Conservation (phyloP, 2,113 vertebrate species). For the Rhinogobius similis region DNA sequence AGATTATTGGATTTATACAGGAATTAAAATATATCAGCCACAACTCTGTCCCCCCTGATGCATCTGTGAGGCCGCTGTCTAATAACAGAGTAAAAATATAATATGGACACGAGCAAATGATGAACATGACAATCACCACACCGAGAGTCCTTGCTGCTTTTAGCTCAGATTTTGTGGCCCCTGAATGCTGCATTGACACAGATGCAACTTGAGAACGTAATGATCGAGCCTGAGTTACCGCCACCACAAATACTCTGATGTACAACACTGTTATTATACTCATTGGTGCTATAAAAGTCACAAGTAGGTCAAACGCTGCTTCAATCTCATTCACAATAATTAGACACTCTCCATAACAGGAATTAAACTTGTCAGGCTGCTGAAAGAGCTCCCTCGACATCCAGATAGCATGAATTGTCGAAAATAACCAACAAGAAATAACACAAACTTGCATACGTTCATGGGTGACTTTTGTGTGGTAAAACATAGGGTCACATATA, state of each 20-base stretch:
- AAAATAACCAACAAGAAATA: constrained; percentile 39
- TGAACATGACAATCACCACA: constrained; percentile 27
- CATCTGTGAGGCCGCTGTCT: too few relatives aligned
- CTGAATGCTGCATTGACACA: neutral
- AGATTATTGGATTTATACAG: constrained; percentile 40
- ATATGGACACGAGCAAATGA: constrained; percentile 24
- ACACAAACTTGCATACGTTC: constrained; percentile 4
- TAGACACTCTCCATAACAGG: constrained; percentile 33
- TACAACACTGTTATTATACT: constrained; percentile 23
- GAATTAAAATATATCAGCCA: constrained; percentile 33
- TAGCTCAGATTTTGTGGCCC: constrained; percentile 13
- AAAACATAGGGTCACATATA: constrained; percentile 50
- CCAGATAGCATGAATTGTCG: constrained; percentile 11
- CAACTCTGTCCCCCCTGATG: rapidly evolving
- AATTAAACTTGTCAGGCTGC: constrained; percentile 22
- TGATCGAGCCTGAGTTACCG: constrained; percentile 27
- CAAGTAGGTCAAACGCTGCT: neutral
- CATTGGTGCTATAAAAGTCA: constrained; percentile 9
- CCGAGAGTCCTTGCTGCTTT: constrained; percentile 45
- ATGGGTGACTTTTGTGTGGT: constrained; percentile 31
- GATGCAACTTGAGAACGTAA: neutral
- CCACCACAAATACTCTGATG: constrained; percentile 27
- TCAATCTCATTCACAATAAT: too few relatives aligned
- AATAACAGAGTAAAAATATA: neutral
- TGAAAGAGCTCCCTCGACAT: constrained; percentile 14